Conservation (phyloP, 2,888 invertebrate genomes). For the Chalcis sispes region DNA sequence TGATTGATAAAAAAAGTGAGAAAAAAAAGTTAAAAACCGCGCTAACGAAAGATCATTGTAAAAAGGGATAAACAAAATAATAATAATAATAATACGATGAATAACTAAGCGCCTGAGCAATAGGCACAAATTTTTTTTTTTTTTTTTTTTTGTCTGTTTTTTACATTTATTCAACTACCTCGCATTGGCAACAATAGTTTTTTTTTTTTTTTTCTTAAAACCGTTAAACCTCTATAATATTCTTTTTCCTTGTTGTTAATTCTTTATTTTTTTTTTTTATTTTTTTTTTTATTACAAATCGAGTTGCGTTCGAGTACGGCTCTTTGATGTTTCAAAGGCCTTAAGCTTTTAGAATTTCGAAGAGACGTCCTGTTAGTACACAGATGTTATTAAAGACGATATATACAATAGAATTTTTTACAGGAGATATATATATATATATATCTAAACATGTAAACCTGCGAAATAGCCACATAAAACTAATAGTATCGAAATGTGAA, state of each 20-base stretch:
- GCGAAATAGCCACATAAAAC: slow-evolving; percentile 45
- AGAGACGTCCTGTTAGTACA: slow-evolving; percentile 20
- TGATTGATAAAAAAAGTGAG: slow-evolving; percentile 2
- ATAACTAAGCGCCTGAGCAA: slow-evolving; percentile 10
- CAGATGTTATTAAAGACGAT: slow-evolving; percentile 42
- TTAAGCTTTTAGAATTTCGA: background rate
- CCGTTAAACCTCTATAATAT: slow-evolving; percentile 38
- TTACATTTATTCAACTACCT: slow-evolving; percentile 25
- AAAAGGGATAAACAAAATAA: slow-evolving; percentile 4
- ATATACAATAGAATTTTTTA: slow-evolving; percentile 51
- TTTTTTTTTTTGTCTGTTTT: slow-evolving; percentile 3
- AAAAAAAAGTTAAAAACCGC: slow-evolving; percentile 33
- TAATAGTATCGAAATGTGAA: slow-evolving; percentile 41
- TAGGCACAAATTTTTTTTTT: background rate
- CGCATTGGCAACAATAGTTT: slow-evolving; percentile 47
- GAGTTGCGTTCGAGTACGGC: slow-evolving; percentile 4
- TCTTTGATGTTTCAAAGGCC: background rate
- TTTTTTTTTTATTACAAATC: slow-evolving; percentile 31
- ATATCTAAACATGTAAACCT: slow-evolving; percentile 35
- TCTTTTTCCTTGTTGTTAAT: slow-evolving; percentile 54
- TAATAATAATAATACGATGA: background rate
- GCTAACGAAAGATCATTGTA: slow-evolving; percentile 5
- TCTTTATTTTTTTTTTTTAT: slow-evolving; percentile 31
- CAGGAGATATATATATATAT: slow-evolving; percentile 49
- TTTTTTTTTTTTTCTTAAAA: slow-evolving; percentile 14